Conservation (phyloP, 2,113 vertebrate species). For the Irena cyanogastra region DNA sequence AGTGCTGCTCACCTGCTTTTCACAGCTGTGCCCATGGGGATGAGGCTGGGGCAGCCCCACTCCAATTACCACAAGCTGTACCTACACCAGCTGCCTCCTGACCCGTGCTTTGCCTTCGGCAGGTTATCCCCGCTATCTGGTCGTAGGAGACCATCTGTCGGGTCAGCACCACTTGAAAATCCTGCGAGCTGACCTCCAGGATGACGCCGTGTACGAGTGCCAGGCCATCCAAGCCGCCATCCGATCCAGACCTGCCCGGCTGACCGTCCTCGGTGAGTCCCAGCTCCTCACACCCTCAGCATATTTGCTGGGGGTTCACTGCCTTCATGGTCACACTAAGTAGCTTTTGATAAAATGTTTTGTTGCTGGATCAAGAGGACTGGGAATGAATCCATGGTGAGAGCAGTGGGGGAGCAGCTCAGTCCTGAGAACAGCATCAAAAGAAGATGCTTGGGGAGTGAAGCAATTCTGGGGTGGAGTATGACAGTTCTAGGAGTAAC, state of each 20-base stretch:
- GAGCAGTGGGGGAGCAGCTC: not conserved
- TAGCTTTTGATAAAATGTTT: not conserved
- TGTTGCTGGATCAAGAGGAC: not conserved
- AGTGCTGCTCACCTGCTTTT: not conserved
- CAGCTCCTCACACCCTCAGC: fast-evolving
- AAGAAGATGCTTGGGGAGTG: not conserved
- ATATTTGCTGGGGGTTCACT: fast-evolving
- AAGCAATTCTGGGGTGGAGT: not conserved
- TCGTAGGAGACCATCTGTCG: conserved; percentile 90
- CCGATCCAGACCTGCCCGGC: conserved; percentile 89
- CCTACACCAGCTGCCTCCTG: not conserved
- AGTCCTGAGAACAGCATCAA: not conserved
- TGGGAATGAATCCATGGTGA: fast-evolving
- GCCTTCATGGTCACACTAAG: fast-evolving
- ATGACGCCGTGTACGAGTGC: conserved; percentile 94
- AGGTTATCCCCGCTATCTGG: conserved; percentile 96
- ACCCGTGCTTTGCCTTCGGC: not conserved
- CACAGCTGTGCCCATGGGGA: not conserved
- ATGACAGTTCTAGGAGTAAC: not conserved
- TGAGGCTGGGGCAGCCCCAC: not conserved
- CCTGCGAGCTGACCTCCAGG: conserved; percentile 88
- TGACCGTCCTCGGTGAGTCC: conserved; percentile 91
- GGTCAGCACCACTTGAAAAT: conserved; percentile 95
- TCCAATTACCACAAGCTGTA: not conserved
- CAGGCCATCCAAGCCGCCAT: conserved; percentile 96